Conservation (phyloP, 2,888 invertebrate genomes). For the Ceriagrion tenellum region DNA sequence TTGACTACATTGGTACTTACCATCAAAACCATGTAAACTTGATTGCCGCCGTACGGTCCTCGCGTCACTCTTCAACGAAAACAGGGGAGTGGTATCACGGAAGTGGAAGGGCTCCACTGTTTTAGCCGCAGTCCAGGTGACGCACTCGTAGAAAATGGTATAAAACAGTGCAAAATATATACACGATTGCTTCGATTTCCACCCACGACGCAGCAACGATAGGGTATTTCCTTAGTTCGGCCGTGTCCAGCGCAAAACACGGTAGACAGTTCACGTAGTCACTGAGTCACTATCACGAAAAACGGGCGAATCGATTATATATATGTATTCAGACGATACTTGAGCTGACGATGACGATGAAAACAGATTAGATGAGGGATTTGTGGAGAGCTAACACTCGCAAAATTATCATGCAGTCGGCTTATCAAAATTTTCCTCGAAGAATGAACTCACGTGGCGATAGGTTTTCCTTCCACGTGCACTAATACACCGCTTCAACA, state of each 20-base stretch:
- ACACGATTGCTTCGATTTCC: no score
- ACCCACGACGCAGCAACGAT: not conserved
- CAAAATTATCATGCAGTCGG: not conserved
- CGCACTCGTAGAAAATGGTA: not conserved
- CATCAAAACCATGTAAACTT: constrained; percentile 63
- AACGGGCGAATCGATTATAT: not conserved
- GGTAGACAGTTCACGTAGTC: not conserved
- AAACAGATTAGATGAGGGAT: no score
- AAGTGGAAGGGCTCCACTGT: not conserved
- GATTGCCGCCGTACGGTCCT: constrained; percentile 61
- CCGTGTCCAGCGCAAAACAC: not conserved
- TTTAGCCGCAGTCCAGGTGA: not conserved
- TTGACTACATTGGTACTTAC: not conserved
- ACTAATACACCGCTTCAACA: not conserved
- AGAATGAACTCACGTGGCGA: not conserved
- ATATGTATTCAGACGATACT: not conserved
- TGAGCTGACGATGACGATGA: no score
- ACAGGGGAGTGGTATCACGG: not conserved
- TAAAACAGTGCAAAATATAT: not conserved
- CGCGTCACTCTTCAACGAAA: constrained; percentile 27
- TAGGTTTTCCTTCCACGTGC: not conserved
- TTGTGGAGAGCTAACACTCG: not conserved
- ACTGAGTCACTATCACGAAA: not conserved
- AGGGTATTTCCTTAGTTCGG: not conserved
- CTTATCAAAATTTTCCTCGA: not conserved